These are phyloP conservation scores for Drosophila nebulosa DNA, from an alignment of 1,140 invertebrate genomes.

Conservation along the genomic window DNA sequence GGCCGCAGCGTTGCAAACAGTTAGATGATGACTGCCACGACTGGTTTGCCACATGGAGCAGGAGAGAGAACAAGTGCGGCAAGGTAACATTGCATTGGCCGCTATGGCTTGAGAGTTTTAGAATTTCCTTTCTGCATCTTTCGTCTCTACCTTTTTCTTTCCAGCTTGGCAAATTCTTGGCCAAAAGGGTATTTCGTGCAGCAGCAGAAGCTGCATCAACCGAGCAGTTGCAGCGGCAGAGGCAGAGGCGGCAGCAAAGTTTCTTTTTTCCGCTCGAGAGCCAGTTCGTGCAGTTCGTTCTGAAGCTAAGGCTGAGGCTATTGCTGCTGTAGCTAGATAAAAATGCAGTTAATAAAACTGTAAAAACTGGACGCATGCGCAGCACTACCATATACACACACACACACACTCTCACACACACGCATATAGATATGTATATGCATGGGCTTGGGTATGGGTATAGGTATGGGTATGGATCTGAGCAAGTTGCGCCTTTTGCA, in stretches of 20 bases:
- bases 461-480: constrained; percentile 23
- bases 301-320: constrained; percentile 52
- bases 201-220: constrained; percentile 26
- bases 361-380: constrained; percentile 78
- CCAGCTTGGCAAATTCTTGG: constrained; percentile 63
- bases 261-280: constrained; percentile 70
- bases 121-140: constrained; percentile 38
- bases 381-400: constrained; percentile 36
- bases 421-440: constrained; percentile 30
- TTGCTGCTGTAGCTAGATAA: constrained; percentile 62
- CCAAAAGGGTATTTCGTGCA: constrained; percentile 78
- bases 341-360: constrained; percentile 80
- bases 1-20: constrained; percentile 58
- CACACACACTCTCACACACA: constrained; percentile 36
- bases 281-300: constrained; percentile 71
- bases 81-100: constrained; percentile 21
- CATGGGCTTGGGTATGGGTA: constrained; percentile 13
- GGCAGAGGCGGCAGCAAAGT: constrained; percentile 30
- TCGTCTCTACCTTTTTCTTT: constrained; percentile 26
- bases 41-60: constrained; percentile 51
- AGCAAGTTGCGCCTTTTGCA: constrained; percentile 69
- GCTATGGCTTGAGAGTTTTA: constrained; percentile 25
- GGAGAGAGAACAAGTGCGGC: constrained; percentile 53
- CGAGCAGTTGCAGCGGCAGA: constrained; percentile 27
- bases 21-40: constrained; percentile 65